Evolutionary conservation across 2,113 vertebrate species (phyloP), one percentile per base, ranked within the genome.

Genomic region (Prietella phreatophila): DNA sequence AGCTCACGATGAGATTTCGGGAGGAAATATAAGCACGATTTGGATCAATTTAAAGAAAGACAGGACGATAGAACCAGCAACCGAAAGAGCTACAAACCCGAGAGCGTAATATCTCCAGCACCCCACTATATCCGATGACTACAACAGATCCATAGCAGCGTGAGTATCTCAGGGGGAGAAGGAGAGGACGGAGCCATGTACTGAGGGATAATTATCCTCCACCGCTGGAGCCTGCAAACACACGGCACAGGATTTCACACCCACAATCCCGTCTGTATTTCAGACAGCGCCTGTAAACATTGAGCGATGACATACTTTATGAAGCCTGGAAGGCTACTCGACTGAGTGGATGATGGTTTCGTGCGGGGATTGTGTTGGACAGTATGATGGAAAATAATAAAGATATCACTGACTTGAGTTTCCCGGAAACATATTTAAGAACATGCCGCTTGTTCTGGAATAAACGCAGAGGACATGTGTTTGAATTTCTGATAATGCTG

Each of bases 61-160:
- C 85, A 61, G 60, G 88, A 58, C 9, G 73, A 30, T 19, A 55
- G 50, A 95, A 91, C 92, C 90, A 89, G 95, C 88, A 91, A 92
- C 94, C 93, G 93, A 89, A 76, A 88, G 88, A 92, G 50, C 36
- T 90, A 91, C 92, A 91, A 89, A 89, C 90, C 92, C 90, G 80
- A 83, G 93, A 92, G 90, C 92, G 80, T 88, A 90, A 89, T 92
- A 91, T 92, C 91, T 93, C 58, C 90, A 89, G 93, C 88, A 92
- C 85, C 89, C 90, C 30, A 92, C 91, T 94, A 92, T 91, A 95
- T 88, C 91, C 89, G 88, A 91, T 93, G 88, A 91, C 91, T 92
- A 91, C 87, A 94, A 92, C 92, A 95, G 94, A 94, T 94, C 89
- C 87, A 93, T 93, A 94, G 89, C 92, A 90, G 93, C 91, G 92